Evolutionary conservation across 2,113 vertebrate species (phyloP), one percentile per base, ranked within the genome.

Genomic region (Todiramphus saurophagus): DNA sequence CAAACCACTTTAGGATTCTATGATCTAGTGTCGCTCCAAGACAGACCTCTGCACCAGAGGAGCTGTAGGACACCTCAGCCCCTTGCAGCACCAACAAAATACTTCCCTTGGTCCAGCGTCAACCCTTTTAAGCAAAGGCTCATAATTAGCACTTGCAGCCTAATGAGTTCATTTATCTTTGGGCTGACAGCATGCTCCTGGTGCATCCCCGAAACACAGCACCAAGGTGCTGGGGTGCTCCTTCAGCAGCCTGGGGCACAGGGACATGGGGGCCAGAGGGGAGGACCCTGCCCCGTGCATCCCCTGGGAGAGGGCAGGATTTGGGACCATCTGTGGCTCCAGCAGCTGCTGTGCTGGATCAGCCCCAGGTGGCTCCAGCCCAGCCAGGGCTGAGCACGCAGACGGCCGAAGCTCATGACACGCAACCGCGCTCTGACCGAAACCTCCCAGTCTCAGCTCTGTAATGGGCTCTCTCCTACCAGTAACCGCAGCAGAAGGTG

Each of bases 361-460:
- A 11, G 63, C 9, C 33, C 44, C 74, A 35, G 27, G 43, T 66
- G 66, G 50, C 35, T 72, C 35, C 81, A 78, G 58, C 79, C 46
- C 39, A 62, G 56, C 16, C 1, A 2, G 55, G 6, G 48, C 79
- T 31, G 56, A 35, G 63, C 78, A 39, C 15, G 0, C 0, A 12
- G 30, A 8, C 0, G 3, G 18, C 64, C 37, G 21, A 31, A 76
- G 7, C 77, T 78, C 6, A 1, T 33, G 89, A 35, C 55, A 21
- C 1, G 14, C 2, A 3, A 8, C 58, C 19, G 1, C 0, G 14
- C 37, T 60, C 14, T 4, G 5, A 15, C 50, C 16, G 2, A 28
- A 63, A 24, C 21, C 25, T 64, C 73, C 37, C 25, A 5, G 6
- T 13, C 2, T 30, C 67, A 58, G 33, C 67, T 44, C 55, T 9